Base-by-base conservation (phyloP, 2,113 vertebrate species). In the Lepisosteus oculatus region DNA sequence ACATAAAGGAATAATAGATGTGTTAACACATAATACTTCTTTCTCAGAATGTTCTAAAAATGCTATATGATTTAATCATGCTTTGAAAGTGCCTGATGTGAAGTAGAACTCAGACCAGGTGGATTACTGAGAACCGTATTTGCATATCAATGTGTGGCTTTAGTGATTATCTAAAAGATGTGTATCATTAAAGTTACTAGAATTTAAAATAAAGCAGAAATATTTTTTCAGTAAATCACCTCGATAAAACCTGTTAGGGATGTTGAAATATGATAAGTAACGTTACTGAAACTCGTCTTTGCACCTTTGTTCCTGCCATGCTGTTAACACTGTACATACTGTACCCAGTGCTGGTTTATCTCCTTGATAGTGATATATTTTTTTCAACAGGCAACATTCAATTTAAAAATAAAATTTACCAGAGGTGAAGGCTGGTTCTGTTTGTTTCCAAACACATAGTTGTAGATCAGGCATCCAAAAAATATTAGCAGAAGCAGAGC, bases 371-470 rank as follows among this genome's bases (percentile, higher is more conserved):
- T 55, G 4, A 42, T 8, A 55, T 4, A 68, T 55, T 9, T 29
- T 8, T 11, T 15, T 4, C 55, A 68, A 17, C 12, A 17, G 3
- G 8, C 17, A 55, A 55, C 7, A 11, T 41, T 69, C 56, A 70
- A 69, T 1, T 7, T 9, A n/a, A 54, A 45, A 0, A 0, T 67
- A 4, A 54, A 12, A 84, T 92, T 90, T 81, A 95, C 93, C 90
- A 93, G 74, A 80, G 89, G 93, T 68, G 67, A 64, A 54, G 93
- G 94, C 54, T 85, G 88, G 14, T 84, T 86, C 74, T 90, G 88
- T 68, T 87, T 87, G 76, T 79, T 82, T 45, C 82, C 74, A 0
- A 85, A 84, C 78, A 89, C 81, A 62, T 95, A 94, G 67, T 83
- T 89, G 79, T 90, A 89, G 64, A 88, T 65, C 14, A 71, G 85